Evolutionary conservation across 2,888 invertebrate genomes (phyloP).

Genomic region (Agonum fuliginosum): DNA sequence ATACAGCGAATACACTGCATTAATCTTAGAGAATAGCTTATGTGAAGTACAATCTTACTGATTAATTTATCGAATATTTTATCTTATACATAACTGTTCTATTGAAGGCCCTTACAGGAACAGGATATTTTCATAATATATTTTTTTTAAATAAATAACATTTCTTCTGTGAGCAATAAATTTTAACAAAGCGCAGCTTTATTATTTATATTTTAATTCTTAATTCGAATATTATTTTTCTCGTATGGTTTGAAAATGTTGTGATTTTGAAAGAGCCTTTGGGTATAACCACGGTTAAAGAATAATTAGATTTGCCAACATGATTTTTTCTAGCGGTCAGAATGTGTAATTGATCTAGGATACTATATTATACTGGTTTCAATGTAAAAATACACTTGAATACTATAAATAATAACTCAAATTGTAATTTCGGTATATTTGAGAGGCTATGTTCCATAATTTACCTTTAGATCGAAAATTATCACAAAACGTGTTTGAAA

Average conservation of each 20-base stretch:
- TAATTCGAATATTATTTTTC: background rate
- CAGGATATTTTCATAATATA: conserved; percentile 28
- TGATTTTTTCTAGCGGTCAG: too few species aligned
- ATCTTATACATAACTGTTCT: background rate
- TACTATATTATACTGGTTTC: too few species aligned
- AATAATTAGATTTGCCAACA: too few species aligned
- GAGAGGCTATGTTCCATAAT: too few species aligned
- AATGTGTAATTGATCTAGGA: too few species aligned
- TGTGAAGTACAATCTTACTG: conserved; percentile 1
- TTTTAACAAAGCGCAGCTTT: background rate
- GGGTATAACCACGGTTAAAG: too few species aligned
- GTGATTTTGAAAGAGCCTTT: conserved; percentile 33
- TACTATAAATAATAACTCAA: too few species aligned
- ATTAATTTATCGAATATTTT: background rate
- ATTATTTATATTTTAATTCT: conserved; percentile 9
- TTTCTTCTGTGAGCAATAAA: conserved; percentile 8
- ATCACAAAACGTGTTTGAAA: too few species aligned
- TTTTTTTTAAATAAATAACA: background rate
- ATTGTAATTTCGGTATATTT: too few species aligned
- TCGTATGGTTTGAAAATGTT: conserved; percentile 16
- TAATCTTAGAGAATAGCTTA: background rate
- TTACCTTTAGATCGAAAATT: too few species aligned
- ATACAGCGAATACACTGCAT: background rate
- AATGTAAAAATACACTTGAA: too few species aligned
- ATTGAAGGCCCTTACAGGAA: conserved; percentile 26